phyloP scores from a whole-genome alignment of 1,140 invertebrate genomes.

The Helicoverpa armigera region DNA sequence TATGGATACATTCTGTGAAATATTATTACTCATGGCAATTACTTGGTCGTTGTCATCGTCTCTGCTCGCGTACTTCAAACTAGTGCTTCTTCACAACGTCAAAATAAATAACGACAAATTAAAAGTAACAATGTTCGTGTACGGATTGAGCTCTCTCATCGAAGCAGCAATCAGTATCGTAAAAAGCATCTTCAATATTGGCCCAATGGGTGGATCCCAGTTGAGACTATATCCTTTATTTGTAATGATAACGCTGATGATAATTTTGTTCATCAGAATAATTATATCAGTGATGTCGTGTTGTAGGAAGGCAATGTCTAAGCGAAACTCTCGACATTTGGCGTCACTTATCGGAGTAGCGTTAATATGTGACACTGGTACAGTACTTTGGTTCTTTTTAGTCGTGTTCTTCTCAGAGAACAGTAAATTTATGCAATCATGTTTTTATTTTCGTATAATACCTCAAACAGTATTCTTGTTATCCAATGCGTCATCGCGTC shows the following conservation, averaged over 20 bases:
- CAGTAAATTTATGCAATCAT: background rate
- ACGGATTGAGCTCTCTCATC: background rate
- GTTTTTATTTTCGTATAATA: conserved; percentile 19
- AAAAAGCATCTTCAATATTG: no score
- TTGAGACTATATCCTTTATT: conserved; percentile 1
- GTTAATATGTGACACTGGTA: conserved; percentile 37
- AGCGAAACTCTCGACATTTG: conserved; percentile 27
- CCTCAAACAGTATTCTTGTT: conserved; percentile 28
- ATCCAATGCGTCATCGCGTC: background rate
- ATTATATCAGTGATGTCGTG: conserved; percentile 48
- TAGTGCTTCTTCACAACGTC: conserved; percentile 3
- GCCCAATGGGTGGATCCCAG: no score
- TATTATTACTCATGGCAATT: background rate
- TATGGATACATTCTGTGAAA: background rate
- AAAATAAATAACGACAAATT: conserved; percentile 14
- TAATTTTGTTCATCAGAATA: conserved; percentile 31
- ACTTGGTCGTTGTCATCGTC: conserved; percentile 28
- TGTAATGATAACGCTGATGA: conserved; percentile 13
- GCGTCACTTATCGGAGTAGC: conserved; percentile 39
- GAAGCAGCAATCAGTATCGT: background rate
- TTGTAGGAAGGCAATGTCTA: conserved; percentile 31
- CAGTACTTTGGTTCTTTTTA: conserved; percentile 1
- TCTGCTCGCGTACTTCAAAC: conserved; percentile 26
- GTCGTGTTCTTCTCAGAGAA: background rate
- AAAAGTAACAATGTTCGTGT: background rate